A percentile compares a stretch with the other conserved stretches of the same genome.
Evolutionary conservation across 2,797 vertebrate species (phyloP).

Genomic region (Schizopygopsis pylzovi): DNA sequence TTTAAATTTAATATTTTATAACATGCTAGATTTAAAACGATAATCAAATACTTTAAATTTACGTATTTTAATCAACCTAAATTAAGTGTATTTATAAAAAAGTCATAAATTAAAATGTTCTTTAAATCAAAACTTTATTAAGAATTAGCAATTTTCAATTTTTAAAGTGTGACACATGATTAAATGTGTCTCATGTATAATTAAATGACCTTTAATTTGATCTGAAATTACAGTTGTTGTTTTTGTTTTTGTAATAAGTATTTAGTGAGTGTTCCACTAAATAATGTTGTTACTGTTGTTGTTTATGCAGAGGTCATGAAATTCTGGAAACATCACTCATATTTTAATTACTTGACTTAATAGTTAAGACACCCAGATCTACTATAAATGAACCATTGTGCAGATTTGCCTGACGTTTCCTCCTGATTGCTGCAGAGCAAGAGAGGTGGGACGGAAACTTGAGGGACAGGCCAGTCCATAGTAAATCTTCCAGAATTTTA

Average conservation of each 20-base stretch:
- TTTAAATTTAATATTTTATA: not conserved
- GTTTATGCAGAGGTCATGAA: not conserved
- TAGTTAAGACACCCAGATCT: slow-evolving; percentile 44
- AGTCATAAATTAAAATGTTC: not conserved
- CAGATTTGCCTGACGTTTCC: slow-evolving; percentile 43
- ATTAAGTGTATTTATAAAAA: not conserved
- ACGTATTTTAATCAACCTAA: not conserved
- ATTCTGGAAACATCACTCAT: slow-evolving; percentile 19
- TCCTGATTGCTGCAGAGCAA: slow-evolving; percentile 40
- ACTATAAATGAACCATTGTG: slow-evolving; percentile 56
- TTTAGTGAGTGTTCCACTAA: not conserved
- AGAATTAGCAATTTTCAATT: too few relatives aligned
- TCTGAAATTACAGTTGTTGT: not conserved
- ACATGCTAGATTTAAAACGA: not conserved
- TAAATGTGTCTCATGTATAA: not conserved
- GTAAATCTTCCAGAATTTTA: slow-evolving; percentile 60
- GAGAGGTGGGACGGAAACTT: slow-evolving; percentile 52
- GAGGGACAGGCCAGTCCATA: slow-evolving; percentile 49
- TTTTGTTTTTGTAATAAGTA: not conserved
- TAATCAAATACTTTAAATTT: not conserved
- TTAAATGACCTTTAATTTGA: not conserved
- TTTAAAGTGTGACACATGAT: too few relatives aligned
- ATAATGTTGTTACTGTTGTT: not conserved
- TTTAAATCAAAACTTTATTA: not conserved
- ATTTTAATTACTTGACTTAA: not conserved